Evolutionary conservation across 2,797 vertebrate species (phyloP).

Genomic region (Falco peregrinus): DNA sequence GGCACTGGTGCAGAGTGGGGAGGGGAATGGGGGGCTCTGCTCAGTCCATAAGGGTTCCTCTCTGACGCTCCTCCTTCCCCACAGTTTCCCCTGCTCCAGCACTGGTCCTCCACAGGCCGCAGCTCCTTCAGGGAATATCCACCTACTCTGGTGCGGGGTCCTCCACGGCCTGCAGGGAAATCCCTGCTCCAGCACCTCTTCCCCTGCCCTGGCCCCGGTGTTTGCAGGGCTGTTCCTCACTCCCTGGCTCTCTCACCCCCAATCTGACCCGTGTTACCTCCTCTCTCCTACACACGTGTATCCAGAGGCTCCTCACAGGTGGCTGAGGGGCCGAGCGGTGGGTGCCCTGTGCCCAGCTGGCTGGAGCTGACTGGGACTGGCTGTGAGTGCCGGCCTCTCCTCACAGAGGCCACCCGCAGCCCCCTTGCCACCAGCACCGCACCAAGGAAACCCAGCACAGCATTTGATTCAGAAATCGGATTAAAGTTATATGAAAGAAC

Average conservation of each 20-base stretch:
- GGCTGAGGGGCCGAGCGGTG: background rate
- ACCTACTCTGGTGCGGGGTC: background rate
- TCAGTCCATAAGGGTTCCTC: background rate
- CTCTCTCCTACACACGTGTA: background rate
- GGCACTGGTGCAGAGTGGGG: rapidly evolving
- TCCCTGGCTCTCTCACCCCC: rapidly evolving
- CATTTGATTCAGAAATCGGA: background rate
- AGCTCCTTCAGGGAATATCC: background rate
- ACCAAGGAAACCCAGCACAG: background rate
- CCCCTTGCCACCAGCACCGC: background rate
- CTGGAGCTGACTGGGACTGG: background rate
- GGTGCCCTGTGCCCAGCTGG: too few relatives aligned
- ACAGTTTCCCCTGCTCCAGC: background rate
- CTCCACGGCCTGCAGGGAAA: background rate
- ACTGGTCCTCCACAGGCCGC: background rate
- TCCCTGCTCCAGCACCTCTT: background rate
- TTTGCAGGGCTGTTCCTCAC: background rate
- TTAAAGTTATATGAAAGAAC: background rate
- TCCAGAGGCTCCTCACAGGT: background rate
- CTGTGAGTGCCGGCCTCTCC: rapidly evolving
- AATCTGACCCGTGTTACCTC: background rate
- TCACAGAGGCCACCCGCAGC: background rate
- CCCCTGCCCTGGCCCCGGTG: too few relatives aligned
- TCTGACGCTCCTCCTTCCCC: background rate
- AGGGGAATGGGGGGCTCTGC: background rate